Conservation (phyloP, 2,113 vertebrate species). For the Triplophysa rosa region DNA sequence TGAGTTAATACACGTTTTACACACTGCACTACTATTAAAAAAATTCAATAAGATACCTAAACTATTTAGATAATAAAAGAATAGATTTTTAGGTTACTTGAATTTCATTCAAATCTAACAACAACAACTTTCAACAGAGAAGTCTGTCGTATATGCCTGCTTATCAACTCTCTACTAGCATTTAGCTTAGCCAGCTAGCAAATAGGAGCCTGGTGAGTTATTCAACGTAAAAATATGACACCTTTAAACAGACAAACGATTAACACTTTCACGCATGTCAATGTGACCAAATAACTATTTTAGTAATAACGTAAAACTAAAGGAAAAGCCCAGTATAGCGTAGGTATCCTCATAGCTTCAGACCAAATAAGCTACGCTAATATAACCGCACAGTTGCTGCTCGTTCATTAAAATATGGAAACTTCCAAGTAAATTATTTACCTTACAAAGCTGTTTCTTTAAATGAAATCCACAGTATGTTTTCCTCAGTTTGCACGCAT, state of each 20-base stretch:
- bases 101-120: too few species aligned
- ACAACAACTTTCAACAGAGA: neutral
- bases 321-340: neutral
- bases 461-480: neutral
- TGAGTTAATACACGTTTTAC: too few species aligned
- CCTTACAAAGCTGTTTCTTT: conserved; percentile 14
- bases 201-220: neutral
- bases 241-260: too few species aligned
- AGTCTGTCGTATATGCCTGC: neutral
- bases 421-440: conserved; percentile 15
- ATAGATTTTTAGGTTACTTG: too few species aligned
- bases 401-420: neutral
- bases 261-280: neutral
- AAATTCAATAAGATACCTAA: too few species aligned
- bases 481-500: neutral
- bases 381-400: conserved; percentile 4
- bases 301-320: neutral
- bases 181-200: conserved; percentile 30
- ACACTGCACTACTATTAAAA: too few species aligned
- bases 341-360: neutral
- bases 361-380: conserved; percentile 2
- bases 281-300: too few species aligned
- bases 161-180: conserved; percentile 34
- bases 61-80: too few species aligned
- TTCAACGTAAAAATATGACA: neutral